Evolutionary conservation across 2,113 vertebrate species (phyloP).

Genomic region (Oncorhynchus clarkii): DNA sequence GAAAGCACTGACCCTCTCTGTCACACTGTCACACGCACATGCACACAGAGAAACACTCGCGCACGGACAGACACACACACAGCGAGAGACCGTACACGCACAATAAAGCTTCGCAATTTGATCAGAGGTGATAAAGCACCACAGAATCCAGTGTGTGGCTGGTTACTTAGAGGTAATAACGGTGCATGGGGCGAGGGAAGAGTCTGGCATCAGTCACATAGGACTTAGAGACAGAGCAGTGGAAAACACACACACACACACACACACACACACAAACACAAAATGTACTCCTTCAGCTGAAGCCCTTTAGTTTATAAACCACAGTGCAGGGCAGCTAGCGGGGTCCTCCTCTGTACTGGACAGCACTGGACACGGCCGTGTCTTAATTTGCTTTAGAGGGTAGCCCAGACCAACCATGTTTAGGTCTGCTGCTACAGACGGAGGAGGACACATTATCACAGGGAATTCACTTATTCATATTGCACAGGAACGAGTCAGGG

Average conservation of each 20-base stretch:
- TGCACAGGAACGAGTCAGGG: neutral
- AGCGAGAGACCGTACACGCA: neutral
- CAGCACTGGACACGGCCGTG: neutral
- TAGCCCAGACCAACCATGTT: neutral
- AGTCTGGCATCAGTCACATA: constrained; percentile 59
- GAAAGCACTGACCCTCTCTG: neutral
- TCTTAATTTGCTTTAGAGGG: constrained; percentile 3
- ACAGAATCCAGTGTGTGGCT: constrained; percentile 67
- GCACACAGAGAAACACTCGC: neutral
- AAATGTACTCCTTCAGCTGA: constrained; percentile 13
- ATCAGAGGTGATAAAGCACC: constrained; percentile 71
- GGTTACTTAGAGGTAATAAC: constrained; percentile 73
- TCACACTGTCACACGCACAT: neutral
- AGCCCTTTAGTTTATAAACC: constrained; percentile 11
- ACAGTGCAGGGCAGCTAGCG: constrained; percentile 22
- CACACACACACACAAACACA: no score
- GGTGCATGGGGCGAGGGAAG: constrained; percentile 54
- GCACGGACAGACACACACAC: neutral
- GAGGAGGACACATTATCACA: neutral
- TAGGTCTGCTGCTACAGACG: neutral
- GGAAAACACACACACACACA: neutral
- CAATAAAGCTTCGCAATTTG: constrained; percentile 58
- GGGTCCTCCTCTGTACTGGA: constrained; percentile 1
- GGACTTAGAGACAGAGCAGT: constrained; percentile 42
- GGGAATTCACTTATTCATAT: neutral